phyloP scores from a whole-genome alignment of 2,113 vertebrate genomes.

The Cavia aperea region DNA sequence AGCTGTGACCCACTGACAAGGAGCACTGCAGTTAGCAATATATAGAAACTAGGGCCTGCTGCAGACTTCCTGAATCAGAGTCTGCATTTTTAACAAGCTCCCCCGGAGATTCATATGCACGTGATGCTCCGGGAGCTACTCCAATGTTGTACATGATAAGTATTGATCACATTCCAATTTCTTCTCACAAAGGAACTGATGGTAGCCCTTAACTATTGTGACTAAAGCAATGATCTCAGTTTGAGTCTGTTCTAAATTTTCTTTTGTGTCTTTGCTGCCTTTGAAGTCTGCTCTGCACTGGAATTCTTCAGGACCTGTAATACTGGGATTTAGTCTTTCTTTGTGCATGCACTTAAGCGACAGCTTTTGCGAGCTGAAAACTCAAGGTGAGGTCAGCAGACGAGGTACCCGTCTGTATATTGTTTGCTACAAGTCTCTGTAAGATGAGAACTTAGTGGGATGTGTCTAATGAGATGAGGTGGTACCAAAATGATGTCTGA shows the following conservation, averaged over 20 bases:
- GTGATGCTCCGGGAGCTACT: neutral
- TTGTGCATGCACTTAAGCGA: neutral
- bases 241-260: neutral
- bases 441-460: neutral
- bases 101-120: neutral
- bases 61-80: neutral
- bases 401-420: neutral
- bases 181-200: neutral
- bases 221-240: neutral
- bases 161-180: neutral
- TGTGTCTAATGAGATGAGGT: neutral
- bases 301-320: neutral
- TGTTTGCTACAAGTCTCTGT: neutral
- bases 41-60: neutral
- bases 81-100: neutral
- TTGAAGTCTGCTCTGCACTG: neutral
- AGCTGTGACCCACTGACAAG: neutral
- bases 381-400: neutral
- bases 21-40: neutral
- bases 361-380: neutral
- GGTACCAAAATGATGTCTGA: neutral
- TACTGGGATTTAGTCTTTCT: neutral
- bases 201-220: neutral
- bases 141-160: neutral
- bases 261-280: neutral